phyloP scores from a whole-genome alignment of 2,113 vertebrate species.

The Mellivora capensis region DNA sequence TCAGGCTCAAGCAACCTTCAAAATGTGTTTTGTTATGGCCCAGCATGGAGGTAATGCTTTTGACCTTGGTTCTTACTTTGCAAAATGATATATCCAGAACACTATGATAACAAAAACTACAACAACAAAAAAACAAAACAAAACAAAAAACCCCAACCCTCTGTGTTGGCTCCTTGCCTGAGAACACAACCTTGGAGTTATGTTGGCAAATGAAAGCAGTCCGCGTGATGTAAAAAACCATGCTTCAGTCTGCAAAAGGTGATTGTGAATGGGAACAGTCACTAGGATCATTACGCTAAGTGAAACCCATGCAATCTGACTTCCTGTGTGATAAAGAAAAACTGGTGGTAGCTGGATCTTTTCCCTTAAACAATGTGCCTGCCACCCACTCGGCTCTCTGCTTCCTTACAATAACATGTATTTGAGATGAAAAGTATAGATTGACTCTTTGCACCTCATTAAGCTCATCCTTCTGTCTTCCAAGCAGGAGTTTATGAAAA shows the following conservation, averaged over 20 bases:
- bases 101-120: background rate
- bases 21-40: background rate
- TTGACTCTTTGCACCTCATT: background rate
- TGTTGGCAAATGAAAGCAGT: background rate
- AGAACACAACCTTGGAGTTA: background rate
- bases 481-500: constrained; percentile 16
- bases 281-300: background rate
- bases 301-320: background rate
- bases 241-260: background rate
- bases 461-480: constrained; percentile 22
- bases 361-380: background rate
- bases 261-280: background rate
- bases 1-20: background rate
- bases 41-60: background rate
- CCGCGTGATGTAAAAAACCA: background rate
- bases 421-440: background rate
- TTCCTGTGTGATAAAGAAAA: background rate
- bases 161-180: background rate
- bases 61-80: constrained; percentile 23
- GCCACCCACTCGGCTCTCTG: background rate
- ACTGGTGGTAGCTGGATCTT: background rate
- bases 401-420: background rate
- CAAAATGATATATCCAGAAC: background rate
- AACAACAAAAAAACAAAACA: too few species aligned
- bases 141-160: background rate